Conservation (phyloP, 2,113 vertebrate species). For the Sitta europaea region DNA sequence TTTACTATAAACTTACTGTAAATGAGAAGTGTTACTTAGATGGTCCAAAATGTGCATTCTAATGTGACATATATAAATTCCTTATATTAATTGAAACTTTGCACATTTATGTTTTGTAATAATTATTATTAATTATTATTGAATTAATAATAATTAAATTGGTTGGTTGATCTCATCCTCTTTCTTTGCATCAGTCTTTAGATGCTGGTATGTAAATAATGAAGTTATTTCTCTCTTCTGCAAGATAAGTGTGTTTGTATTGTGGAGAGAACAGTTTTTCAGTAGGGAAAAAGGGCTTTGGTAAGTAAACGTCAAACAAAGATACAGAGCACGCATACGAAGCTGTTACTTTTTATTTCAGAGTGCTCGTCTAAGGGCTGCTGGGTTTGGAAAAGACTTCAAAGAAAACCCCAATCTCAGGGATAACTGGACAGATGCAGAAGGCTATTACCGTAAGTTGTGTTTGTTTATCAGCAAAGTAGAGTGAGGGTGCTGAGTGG, state of each 20-base stretch:
- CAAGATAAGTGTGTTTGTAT: neutral
- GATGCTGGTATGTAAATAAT: neutral
- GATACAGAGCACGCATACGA: neutral
- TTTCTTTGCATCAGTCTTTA: neutral
- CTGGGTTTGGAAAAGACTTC: slow-evolving; percentile 96
- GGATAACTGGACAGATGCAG: slow-evolving; percentile 99
- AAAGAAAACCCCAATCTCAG: slow-evolving; percentile 99
- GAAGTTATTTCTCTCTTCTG: neutral
- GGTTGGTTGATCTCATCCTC: neutral
- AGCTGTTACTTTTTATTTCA: slow-evolving; percentile 63
- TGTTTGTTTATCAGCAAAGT: neutral
- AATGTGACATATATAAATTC: neutral
- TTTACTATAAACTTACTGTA: neutral
- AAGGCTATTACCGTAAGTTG: slow-evolving; percentile 95
- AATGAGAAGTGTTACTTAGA: neutral
- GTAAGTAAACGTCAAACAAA: neutral
- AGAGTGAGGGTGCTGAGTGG: neutral
- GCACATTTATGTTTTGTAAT: neutral
- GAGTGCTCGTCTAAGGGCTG: slow-evolving; percentile 94
- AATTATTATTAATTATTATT: too few species aligned
- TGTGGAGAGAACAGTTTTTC: neutral
- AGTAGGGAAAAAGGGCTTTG: neutral
- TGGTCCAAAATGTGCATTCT: neutral
- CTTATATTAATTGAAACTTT: neutral
- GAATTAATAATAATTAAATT: too few species aligned